Base-by-base conservation (phyloP, 2,888 invertebrate genomes). In the Augochlorella aurata region DNA sequence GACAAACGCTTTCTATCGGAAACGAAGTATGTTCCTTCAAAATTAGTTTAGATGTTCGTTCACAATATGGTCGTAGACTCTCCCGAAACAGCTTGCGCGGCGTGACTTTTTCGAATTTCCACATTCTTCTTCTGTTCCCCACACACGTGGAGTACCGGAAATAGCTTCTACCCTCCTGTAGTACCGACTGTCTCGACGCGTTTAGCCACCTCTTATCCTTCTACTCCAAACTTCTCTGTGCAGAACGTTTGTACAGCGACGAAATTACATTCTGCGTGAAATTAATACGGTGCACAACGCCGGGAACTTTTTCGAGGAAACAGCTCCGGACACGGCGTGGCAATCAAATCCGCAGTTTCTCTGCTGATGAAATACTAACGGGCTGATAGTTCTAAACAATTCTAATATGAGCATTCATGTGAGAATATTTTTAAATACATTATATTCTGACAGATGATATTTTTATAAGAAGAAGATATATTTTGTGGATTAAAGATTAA, bases 41-140 rank as follows among this genome's bases (percentile, higher is more conserved):
- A 63, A 38, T 38, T 63, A 29, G 63, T 10, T 68, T 68, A 1
- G 49, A 29, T 18, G 38, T 16, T 45, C 45, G 61, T 81, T 71
- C 54, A 63, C 68, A 21, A 21, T 44, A 29, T 52, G 21, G 44
- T 50, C 21, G 47, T 45, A 9, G 38, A 75, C 61, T 79, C 50
- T 76, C 71, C 63, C 75, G 61, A 74, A 65, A 74, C 73, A 83
- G 83, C 78, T 68, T 81, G 83, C 76, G 73, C 69, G 79, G 79
- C 78, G 72, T 67, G 79, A 65, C 77, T 83, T 79, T 86, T 86
- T 79, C 76, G 52, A 83, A 85, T 85, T 87, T 84, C 82, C 81
- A 81, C 84, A 81, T 86, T 86, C 85, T 78, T 77, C 78, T 63
- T 76, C 52, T 73, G 65, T 65, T 63, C 80, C 82, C 79, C 83